Conservation (phyloP, 1,140 invertebrate genomes). For the Olivierus martensii region DNA sequence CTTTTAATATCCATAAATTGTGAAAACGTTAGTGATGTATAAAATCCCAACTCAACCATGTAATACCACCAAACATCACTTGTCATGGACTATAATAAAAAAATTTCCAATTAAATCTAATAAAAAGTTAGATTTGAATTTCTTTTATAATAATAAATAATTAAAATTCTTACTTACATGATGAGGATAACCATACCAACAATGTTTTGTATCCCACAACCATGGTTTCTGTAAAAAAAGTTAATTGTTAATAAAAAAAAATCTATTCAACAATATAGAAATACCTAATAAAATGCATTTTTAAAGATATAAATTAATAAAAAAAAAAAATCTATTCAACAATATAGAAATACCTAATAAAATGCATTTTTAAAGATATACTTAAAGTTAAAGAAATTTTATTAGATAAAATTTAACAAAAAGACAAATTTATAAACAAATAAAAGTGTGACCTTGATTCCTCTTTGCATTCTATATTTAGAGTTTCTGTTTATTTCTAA, state of each 20-base stretch:
- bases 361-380: background rate
- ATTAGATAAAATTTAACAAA: too few species aligned
- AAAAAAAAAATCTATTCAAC: background rate
- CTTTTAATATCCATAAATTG: slow-evolving; percentile 82
- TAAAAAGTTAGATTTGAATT: slow-evolving; percentile 1
- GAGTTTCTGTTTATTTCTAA: too few species aligned
- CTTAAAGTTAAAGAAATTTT: too few species aligned
- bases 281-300: background rate
- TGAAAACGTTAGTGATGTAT: slow-evolving; percentile 82
- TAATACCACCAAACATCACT: slow-evolving; percentile 76
- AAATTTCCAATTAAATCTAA: background rate
- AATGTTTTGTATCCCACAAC: slow-evolving; percentile 84
- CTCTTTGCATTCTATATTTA: too few species aligned
- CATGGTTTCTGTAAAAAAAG: slow-evolving; percentile 53
- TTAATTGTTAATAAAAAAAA: background rate
- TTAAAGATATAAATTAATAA: too few species aligned
- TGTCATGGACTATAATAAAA: slow-evolving; percentile 17
- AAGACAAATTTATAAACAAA: too few species aligned
- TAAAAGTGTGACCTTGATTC: too few species aligned
- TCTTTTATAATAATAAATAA: background rate
- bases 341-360: background rate
- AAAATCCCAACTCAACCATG: slow-evolving; percentile 87
- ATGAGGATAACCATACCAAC: slow-evolving; percentile 58
- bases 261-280: background rate
- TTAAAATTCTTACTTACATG: slow-evolving; percentile 34